Conservation (phyloP, 2,888 invertebrate genomes). For the Coelinius sp. region DNA sequence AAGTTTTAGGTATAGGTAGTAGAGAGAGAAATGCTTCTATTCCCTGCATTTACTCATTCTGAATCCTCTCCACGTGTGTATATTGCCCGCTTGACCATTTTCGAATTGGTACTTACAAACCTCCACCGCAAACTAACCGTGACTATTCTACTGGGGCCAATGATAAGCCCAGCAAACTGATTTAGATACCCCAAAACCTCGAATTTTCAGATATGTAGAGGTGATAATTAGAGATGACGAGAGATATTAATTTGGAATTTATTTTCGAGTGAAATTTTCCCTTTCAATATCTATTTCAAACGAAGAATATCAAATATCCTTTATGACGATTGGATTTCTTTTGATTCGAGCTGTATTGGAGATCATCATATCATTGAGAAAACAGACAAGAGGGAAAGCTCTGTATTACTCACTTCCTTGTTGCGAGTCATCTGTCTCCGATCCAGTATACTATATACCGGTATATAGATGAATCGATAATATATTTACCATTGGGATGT, state of each 20-base stretch:
- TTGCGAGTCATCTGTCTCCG: not conserved
- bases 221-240: not conserved
- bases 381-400: not conserved
- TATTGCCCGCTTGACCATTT: conserved; percentile 23
- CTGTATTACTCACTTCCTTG: not conserved
- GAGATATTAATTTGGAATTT: too few relatives aligned
- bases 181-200: conserved; percentile 20
- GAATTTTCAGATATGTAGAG: conserved; percentile 9
- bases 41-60: conserved; percentile 31
- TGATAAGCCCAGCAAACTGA: conserved; percentile 23
- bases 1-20: not conserved
- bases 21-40: not conserved
- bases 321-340: too few relatives aligned
- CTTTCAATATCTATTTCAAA: not conserved
- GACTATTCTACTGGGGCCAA: conserved; percentile 32
- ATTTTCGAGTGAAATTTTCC: not conserved
- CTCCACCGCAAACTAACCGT: conserved; percentile 30
- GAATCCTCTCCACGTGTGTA: conserved; percentile 15
- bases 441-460: conserved; percentile 17
- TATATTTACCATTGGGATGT: conserved; percentile 51
- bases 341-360: not conserved
- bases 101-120: conserved; percentile 26
- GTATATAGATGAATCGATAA: conserved; percentile 46
- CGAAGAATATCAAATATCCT: not conserved
- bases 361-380: not conserved